Conservation (phyloP, 2,888 invertebrate genomes). For the Melitaea athalia region DNA sequence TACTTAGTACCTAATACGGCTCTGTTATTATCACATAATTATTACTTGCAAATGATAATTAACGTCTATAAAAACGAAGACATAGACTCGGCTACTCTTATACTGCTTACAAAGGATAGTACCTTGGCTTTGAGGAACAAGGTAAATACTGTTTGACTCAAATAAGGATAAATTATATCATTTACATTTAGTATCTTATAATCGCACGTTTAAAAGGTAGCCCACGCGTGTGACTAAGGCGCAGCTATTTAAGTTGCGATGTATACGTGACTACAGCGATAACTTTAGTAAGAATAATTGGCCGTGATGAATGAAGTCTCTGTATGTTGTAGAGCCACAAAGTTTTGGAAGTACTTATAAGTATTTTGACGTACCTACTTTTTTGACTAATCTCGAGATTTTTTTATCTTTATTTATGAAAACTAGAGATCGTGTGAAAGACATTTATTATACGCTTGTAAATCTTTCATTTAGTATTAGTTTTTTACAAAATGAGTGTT, state of each 20-base stretch:
- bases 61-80: conserved; percentile 25
- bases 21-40: no score
- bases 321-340: not conserved
- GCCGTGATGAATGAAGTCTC: not conserved
- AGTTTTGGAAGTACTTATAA: no score
- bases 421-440: no score
- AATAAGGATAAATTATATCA: conserved; percentile 47
- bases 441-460: no score
- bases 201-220: conserved; percentile 60
- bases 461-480: no score
- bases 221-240: conserved; percentile 52
- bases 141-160: conserved; percentile 46
- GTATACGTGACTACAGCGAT: conserved; percentile 54
- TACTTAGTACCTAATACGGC: no score
- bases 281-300: conserved; percentile 7
- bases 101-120: conserved; percentile 35
- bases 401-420: no score
- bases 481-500: no score
- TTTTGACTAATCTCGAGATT: no score
- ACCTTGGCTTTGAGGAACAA: conserved; percentile 44
- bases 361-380: no score
- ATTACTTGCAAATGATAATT: not conserved
- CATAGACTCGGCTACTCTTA: conserved; percentile 15
- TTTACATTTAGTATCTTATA: conserved; percentile 48
- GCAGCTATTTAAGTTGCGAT: not conserved